These are phyloP conservation scores for Argyresthia albistria DNA, from an alignment of 2,888 invertebrate species.

Conservation along the genomic window DNA sequence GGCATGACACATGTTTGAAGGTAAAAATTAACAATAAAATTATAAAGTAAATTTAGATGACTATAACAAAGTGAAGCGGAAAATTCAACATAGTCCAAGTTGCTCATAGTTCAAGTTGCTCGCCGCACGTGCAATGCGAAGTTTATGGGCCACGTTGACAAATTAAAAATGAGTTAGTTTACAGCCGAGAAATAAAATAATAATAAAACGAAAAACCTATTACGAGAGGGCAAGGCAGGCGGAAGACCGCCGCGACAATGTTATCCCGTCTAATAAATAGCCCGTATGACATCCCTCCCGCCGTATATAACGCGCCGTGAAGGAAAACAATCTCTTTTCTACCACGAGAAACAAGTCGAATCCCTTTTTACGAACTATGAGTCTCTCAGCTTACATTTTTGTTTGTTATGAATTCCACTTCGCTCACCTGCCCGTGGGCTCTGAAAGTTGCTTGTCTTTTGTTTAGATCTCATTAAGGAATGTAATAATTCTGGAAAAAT, in stretches of 20 bases:
- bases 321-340: constrained; percentile 54
- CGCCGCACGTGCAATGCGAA: constrained; percentile 36
- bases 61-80: no score
- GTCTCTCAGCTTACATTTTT: constrained; percentile 23
- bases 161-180: constrained; percentile 68
- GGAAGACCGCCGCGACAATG: constrained; percentile 46
- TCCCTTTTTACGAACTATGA: constrained; percentile 48
- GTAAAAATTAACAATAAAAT: no score
- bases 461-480: no score
- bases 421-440: background rate
- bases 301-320: constrained; percentile 38
- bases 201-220: constrained; percentile 51
- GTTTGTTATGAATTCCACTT: background rate
- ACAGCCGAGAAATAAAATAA: constrained; percentile 57
- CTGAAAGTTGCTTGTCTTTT: background rate
- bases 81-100: background rate
- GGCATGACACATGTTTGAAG: no score
- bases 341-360: constrained; percentile 49
- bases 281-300: constrained; percentile 47
- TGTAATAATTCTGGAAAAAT: no score
- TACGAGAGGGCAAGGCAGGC: constrained; percentile 33
- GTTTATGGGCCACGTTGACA: constrained; percentile 57
- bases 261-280: constrained; percentile 64
- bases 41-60: no score
- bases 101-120: background rate